Evolutionary conservation across 1,140 invertebrate genomes (phyloP), one percentile per base, ranked within the genome.

Genomic region (Drosophila lacertosa): DNA sequence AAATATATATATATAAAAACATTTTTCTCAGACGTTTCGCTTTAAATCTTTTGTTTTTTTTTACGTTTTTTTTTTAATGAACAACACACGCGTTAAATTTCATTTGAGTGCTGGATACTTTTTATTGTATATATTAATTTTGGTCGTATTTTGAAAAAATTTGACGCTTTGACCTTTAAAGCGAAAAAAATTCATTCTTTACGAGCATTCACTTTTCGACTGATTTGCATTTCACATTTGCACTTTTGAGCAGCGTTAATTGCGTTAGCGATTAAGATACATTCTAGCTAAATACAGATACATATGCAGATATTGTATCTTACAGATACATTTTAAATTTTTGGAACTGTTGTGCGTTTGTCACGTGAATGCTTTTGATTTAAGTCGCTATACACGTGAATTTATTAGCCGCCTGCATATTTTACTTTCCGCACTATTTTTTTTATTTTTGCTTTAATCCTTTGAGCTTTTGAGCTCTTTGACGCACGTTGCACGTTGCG

Each of bases 111-210:
- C 24, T 11, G 16, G n/a, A 55, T 15, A 50, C 39, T 24, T 35
- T 40, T 50, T 66, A 42, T 45, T 15, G 11, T 9, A 48, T 59
- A 74, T 9, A 42, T 42, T 32, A 42, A 58, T 50, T n/a, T n/a
- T n/a, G n/a, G n/a, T n/a, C n/a, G 45, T 78, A 42, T 9, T 18
- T 22, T n/a, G n/a, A n/a, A n/a, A 4, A 39, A 15, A 32, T 22
- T 63, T 39, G 60, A 63, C 44, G 29, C 29, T 73, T 76, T 78
- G 78, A 86, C 76, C 84, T 83, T 84, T 67, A 76, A 81, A 59
- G n/a, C n/a, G n/a, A 29, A 39, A 26, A 13, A 16, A 40, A 24
- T 45, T 13, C 4, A 44, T 55, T 65, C 44, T 58, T 58, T 53
- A 33, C 37, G 29, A 15, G 35, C 16, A 57, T 65, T 70, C 51